Evolutionary conservation across 2,797 vertebrate species (phyloP).

Genomic region (Coranthus polyacanthus): DNA sequence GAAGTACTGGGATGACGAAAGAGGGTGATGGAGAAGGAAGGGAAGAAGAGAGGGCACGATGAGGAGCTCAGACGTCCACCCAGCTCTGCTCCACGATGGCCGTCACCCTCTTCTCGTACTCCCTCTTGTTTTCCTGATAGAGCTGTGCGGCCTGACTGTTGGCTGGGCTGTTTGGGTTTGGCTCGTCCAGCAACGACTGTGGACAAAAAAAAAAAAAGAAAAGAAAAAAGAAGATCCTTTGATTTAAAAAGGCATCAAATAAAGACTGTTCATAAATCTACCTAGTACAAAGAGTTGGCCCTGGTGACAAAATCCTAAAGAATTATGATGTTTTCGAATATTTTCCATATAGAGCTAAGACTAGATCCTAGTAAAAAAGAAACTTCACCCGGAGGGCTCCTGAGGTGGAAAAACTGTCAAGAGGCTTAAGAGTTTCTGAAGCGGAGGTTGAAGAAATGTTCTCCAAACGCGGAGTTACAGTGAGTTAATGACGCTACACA

Average conservation of each 20-base stretch:
- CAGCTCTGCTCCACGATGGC: slow-evolving; percentile 99
- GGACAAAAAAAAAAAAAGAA: not conserved
- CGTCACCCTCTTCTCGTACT: slow-evolving; percentile 99
- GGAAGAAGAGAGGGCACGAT: not conserved
- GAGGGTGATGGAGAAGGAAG: slow-evolving; percentile 37
- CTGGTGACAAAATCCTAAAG: no score
- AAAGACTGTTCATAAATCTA: no score
- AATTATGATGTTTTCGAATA: no score
- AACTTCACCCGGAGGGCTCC: no score
- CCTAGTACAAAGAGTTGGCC: no score
- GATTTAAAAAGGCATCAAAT: not conserved
- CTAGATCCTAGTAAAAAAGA: no score
- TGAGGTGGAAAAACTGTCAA: no score
- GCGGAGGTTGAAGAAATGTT: no score
- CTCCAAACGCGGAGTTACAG: no score
- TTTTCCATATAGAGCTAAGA: no score
- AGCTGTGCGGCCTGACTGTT: slow-evolving; percentile 99
- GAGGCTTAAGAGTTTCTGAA: no score
- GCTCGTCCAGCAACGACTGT: slow-evolving; percentile 97
- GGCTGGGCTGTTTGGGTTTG: slow-evolving; percentile 98
- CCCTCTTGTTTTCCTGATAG: slow-evolving; percentile 99
- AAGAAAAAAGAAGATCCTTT: not conserved
- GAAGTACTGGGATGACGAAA: slow-evolving; percentile 62
- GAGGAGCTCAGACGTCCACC: slow-evolving; percentile 91
- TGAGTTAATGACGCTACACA: no score